Evolutionary conservation across 2,113 vertebrate genomes (phyloP).

Genomic region (Larimichthys polyactis): DNA sequence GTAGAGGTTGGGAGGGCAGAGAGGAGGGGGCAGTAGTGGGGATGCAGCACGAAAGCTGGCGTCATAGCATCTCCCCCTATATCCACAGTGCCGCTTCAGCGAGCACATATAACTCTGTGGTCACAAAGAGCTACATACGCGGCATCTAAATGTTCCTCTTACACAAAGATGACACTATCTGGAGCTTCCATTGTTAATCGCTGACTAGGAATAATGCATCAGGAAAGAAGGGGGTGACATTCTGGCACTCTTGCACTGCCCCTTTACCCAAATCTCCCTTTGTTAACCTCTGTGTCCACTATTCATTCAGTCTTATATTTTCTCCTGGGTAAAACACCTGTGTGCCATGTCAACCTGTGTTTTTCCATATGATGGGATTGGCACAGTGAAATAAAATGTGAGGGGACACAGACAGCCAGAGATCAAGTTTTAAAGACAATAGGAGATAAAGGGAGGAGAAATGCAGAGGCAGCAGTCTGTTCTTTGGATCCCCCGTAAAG

Average conservation of each 20-base stretch:
- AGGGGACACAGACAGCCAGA: not conserved
- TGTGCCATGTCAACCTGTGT: not conserved
- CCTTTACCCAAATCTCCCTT: not conserved
- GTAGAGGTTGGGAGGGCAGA: slow-evolving; percentile 12
- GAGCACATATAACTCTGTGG: slow-evolving; percentile 26
- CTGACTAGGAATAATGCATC: slow-evolving; percentile 5
- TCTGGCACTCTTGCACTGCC: not conserved
- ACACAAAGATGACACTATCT: slow-evolving; percentile 45
- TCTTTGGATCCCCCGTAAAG: slow-evolving; percentile 22
- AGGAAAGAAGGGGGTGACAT: not conserved
- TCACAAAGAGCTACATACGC: slow-evolving; percentile 27
- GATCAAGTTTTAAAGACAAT: not conserved
- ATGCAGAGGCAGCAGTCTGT: slow-evolving; percentile 25
- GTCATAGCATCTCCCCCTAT: slow-evolving; percentile 38
- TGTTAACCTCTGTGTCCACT: not conserved
- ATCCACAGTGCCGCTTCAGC: slow-evolving; percentile 28
- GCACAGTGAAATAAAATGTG: not conserved
- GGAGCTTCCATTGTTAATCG: slow-evolving; percentile 6
- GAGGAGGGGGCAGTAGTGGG: slow-evolving; percentile 13
- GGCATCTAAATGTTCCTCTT: slow-evolving; percentile 14
- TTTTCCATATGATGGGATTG: not conserved
- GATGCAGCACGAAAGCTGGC: slow-evolving; percentile 20
- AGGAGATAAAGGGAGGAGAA: not conserved
- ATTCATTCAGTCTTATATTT: not conserved
- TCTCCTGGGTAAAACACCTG: not conserved